Evolutionary conservation across 35 echinoderm and acorn worm species (phyloP).

Genomic region (Ptychodera flava): DNA sequence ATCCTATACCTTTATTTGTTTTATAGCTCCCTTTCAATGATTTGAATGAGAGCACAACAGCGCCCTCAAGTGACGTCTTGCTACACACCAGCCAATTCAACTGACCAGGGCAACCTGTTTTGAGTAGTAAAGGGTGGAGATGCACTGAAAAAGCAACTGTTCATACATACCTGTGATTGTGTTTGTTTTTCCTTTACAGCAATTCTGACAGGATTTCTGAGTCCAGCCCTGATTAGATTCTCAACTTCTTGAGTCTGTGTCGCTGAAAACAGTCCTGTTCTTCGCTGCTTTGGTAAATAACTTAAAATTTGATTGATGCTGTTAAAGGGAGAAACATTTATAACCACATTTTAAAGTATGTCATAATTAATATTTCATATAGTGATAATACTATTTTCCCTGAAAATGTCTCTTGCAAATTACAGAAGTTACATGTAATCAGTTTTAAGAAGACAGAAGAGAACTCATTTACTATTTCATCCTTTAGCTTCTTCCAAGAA

Average conservation of each 20-base stretch:
- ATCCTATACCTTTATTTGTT: too few species aligned
- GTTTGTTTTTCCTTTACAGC: constrained; percentile 89
- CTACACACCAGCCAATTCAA: too few species aligned
- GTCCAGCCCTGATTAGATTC: constrained; percentile 80
- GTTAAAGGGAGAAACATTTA: constrained; percentile 11
- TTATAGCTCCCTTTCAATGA: too few species aligned
- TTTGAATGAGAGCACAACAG: too few species aligned
- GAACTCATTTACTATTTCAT: too few species aligned
- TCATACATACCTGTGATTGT: constrained; percentile 47
- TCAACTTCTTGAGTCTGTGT: constrained; percentile 95
- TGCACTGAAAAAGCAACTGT: too few species aligned
- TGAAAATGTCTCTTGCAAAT: not conserved
- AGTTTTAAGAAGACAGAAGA: too few species aligned
- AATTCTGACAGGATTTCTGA: constrained; percentile 86
- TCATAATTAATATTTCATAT: not conserved
- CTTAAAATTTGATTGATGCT: constrained; percentile 95
- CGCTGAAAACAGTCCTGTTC: constrained; percentile 96
- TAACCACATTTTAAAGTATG: not conserved
- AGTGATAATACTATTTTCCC: not conserved
- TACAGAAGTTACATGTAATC: not conserved
- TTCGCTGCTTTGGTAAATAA: constrained; percentile 84
- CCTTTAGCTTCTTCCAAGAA: too few species aligned
- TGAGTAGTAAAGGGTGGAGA: too few species aligned
- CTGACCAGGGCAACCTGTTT: too few species aligned
- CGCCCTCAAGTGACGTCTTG: too few species aligned